phyloP scores from a whole-genome alignment of 2,113 vertebrate species.

The Myrmecophaga tridactyla region DNA sequence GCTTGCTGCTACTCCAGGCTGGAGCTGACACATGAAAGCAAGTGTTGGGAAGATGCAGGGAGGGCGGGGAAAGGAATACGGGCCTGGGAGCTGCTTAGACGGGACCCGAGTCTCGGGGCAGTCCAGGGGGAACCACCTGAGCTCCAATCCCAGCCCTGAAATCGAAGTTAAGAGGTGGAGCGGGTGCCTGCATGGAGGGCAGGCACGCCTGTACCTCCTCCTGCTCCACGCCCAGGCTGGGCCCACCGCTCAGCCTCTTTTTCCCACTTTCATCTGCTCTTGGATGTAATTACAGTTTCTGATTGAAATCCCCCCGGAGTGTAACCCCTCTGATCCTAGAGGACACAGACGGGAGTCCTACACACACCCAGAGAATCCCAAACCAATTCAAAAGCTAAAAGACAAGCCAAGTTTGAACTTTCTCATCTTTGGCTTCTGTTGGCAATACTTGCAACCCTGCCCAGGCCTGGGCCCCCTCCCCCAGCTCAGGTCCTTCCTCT shows the following conservation, averaged over 20 bases:
- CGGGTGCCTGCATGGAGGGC: background rate
- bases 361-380: slow-evolving; percentile 68
- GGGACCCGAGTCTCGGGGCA: background rate
- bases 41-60: accelerated
- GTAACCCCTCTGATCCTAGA: slow-evolving; percentile 77
- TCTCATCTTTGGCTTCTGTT: slow-evolving; percentile 50
- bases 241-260: slow-evolving; percentile 75
- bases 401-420: background rate
- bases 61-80: no score
- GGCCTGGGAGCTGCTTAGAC: background rate
- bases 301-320: slow-evolving; percentile 79
- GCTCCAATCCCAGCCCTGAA: background rate
- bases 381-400: slow-evolving; percentile 74
- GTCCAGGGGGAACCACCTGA: accelerated
- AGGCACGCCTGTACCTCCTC: background rate
- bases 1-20: background rate
- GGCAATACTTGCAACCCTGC: slow-evolving; percentile 44
- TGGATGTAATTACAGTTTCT: slow-evolving; percentile 85
- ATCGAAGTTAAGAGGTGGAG: background rate
- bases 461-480: slow-evolving; percentile 53
- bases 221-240: background rate
- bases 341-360: slow-evolving; percentile 64
- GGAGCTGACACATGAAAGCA: accelerated
- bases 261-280: slow-evolving; percentile 82
- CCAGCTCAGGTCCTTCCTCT: background rate